A percentile compares a stretch with the other conserved stretches of the same genome.
Conservation (phyloP, 2,113 vertebrate species). For the Scalopus aquaticus region DNA sequence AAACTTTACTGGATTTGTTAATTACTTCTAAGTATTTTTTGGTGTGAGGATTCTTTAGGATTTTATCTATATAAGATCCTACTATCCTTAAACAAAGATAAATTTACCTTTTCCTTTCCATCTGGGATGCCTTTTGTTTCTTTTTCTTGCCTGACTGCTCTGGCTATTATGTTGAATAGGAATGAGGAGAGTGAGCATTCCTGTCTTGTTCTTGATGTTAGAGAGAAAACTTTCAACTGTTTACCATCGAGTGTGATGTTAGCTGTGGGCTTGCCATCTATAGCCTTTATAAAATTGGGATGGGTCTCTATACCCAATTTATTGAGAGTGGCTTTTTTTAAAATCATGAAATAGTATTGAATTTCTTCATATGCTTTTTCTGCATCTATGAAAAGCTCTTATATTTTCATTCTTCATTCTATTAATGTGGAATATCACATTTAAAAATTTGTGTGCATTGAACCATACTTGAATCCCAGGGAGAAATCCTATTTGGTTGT, state of each 20-base stretch:
- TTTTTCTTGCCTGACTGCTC: neutral
- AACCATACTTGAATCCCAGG: too few species aligned
- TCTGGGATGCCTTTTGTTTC: neutral
- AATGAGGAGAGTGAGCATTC: too few species aligned
- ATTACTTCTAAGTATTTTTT: neutral
- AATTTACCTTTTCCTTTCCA: neutral
- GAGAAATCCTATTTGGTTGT: neutral
- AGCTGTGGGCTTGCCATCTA: neutral
- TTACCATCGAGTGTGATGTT: neutral
- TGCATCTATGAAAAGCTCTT: neutral
- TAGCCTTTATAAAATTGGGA: too few species aligned
- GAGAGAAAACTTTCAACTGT: neutral
- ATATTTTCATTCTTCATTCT: too few species aligned
- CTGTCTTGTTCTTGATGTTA: too few species aligned
- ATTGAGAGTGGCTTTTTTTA: neutral
- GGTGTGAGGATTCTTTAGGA: too few species aligned
- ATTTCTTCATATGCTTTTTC: neutral
- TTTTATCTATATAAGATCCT: neutral
- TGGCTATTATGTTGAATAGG: too few species aligned
- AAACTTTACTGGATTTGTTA: neutral
- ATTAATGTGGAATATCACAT: too few species aligned
- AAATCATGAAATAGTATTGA: neutral
- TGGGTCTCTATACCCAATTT: neutral
- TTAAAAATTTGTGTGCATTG: too few species aligned
- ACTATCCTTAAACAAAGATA: neutral